A percentile compares a stretch with the other conserved stretches of the same genome.
phyloP scores from a whole-genome alignment of 2,113 vertebrate species.

The Xiphophorus maculatus region DNA sequence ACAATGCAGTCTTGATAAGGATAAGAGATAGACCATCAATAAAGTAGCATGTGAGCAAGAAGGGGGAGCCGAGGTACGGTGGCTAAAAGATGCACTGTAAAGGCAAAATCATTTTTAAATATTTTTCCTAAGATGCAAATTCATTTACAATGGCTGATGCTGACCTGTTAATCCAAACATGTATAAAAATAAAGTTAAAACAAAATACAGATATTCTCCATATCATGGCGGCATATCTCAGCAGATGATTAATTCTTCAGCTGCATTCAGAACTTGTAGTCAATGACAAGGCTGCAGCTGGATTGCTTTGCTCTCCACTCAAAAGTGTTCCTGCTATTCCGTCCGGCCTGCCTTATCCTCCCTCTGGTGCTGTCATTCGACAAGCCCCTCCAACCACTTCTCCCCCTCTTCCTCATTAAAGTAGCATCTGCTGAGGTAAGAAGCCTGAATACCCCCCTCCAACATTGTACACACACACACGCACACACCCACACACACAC shows the following conservation, averaged over 20 bases:
- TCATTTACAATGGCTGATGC: not conserved
- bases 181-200: no score
- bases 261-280: not conserved
- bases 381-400: conserved; percentile 50
- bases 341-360: conserved; percentile 34
- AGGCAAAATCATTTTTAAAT: not conserved
- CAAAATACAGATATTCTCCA: no score
- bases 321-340: conserved; percentile 30
- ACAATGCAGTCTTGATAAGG: not conserved
- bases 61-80: not conserved
- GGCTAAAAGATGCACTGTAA: not conserved
- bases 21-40: not conserved
- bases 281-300: not conserved
- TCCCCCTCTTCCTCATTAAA: conserved; percentile 66
- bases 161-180: not conserved
- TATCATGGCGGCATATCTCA: not conserved
- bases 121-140: not conserved
- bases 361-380: conserved; percentile 44
- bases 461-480: conserved; percentile 6
- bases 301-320: not conserved
- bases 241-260: not conserved
- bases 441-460: conserved; percentile 44
- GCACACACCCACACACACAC: conserved; percentile 18
- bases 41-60: not conserved
- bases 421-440: conserved; percentile 76